Evolutionary conservation across 37 sponge, comb jelly and placozoan genomes (phyloP), one percentile per base, ranked within the genome.

Genomic region (Amphimedon queenslandica): DNA sequence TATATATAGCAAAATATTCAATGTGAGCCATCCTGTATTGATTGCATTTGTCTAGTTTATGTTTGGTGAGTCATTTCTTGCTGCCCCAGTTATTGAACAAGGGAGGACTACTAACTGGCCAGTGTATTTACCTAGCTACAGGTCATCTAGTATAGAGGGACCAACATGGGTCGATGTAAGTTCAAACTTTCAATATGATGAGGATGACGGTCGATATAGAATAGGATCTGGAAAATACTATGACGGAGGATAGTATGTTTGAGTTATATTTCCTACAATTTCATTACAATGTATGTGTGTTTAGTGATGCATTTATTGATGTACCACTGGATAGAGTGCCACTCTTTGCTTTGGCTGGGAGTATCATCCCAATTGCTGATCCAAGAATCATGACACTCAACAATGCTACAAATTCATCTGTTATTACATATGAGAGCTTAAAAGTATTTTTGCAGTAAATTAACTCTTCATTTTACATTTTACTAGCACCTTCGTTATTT

Each of bases 311-410:
- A 36, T n/a, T 37, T 16, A 72, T 79, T n/a, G 24, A 47, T 18
- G 73, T 64, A 28, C 74, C 81, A 11, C 53, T 81, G 38, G 84
- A 83, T 38, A 68, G 31, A 20, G 37, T 70, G 16, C 84, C 84
- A 29, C 20, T 69, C 65, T 83, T 83, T 70, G 77, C 76, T 4
- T 23, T 60, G 33, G 84, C 84, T 63, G 84, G 84, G 10, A 83
- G 56, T 42, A 70, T 76, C 37, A 63, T 76, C 29, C 84, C 84
- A 3, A 64, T 61, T 28, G 25, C 36, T 1, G 84, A 83, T 53
- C 84, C 84, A n/a, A 42, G 72, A 1, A 61, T 83, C 10, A 67
- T 73, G 77, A 75, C 84, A 42, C 77, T 83, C 28, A 83, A 83
- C 64, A 83, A 76, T 76, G 84, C 84, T 57, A 83, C 84, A 24